phyloP scores from a whole-genome alignment of 2,888 invertebrate genomes.

The Zootermopsis nevadensis region DNA sequence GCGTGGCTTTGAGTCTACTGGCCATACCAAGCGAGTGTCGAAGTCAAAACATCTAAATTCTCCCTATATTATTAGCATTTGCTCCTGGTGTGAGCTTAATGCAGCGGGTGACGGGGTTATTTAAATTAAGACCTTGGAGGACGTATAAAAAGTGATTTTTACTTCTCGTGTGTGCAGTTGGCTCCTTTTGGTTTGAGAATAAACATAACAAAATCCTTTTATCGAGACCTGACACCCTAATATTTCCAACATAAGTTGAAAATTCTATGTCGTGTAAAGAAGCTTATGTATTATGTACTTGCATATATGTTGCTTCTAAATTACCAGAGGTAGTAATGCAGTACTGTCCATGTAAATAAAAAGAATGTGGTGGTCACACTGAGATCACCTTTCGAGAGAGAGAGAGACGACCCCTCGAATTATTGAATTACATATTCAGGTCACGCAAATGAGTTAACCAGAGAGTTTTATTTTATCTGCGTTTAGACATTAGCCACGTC shows the following conservation, averaged over 20 bases:
- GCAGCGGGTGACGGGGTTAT: background rate
- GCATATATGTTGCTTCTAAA: background rate
- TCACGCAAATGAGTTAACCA: constrained; percentile 28
- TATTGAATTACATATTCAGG: constrained; percentile 37
- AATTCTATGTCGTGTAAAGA: constrained; percentile 13
- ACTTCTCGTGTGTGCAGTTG: background rate
- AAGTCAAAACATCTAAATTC: background rate
- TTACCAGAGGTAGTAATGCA: background rate
- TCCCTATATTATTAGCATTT: background rate
- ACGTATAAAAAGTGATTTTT: background rate
- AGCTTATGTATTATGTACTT: background rate
- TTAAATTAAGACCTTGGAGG: background rate
- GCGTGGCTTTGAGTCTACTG: no score
- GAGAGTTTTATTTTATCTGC: constrained; percentile 20
- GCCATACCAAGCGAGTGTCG: no score
- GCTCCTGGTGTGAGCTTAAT: background rate
- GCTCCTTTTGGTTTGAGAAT: background rate
- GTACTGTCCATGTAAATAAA: constrained; percentile 12
- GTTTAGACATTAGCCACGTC: constrained; percentile 25
- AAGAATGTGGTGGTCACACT: background rate
- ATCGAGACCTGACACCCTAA: background rate
- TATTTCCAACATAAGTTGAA: constrained; percentile 27
- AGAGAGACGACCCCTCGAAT: constrained; percentile 18
- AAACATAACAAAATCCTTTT: background rate
- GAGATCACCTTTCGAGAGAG: background rate